Percentiles rank a stretch among this genome's conserved stretches.
phyloP scores from a whole-genome alignment of 2,797 vertebrate species.

The Sebastes steindachneri region DNA sequence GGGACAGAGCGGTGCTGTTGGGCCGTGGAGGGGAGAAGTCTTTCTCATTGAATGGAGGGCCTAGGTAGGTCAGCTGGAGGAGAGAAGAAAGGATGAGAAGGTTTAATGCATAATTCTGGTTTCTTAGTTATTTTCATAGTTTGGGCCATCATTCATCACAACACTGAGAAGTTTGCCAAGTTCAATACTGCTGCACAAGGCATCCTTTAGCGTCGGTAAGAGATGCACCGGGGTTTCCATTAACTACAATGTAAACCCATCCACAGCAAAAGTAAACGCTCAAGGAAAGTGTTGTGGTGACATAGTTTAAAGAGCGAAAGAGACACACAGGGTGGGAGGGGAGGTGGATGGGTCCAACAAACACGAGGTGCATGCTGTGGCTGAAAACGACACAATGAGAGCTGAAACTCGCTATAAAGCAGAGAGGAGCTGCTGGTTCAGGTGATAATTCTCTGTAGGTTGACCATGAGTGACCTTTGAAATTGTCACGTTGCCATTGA shows the following conservation, averaged over 20 bases:
- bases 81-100: constrained; percentile 16
- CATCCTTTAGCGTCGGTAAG: too few species aligned
- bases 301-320: too few species aligned
- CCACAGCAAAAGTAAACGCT: too few species aligned
- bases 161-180: background rate
- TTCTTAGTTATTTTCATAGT: background rate
- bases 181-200: background rate
- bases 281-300: too few species aligned
- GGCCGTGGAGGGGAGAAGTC: constrained; percentile 95
- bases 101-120: background rate
- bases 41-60: constrained; percentile 95
- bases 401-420: background rate
- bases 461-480: background rate
- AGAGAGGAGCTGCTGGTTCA: background rate
- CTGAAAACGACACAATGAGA: background rate
- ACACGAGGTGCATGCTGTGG: background rate
- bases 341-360: too few species aligned
- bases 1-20: constrained; percentile 87
- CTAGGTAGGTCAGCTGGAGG: constrained; percentile 92
- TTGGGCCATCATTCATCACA: background rate
- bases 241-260: too few species aligned
- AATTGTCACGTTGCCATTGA: background rate
- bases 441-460: background rate
- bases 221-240: too few species aligned
- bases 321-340: too few species aligned